phyloP scores from a whole-genome alignment of 2,888 invertebrate species.

The Hydroisotoma schaefferi region DNA sequence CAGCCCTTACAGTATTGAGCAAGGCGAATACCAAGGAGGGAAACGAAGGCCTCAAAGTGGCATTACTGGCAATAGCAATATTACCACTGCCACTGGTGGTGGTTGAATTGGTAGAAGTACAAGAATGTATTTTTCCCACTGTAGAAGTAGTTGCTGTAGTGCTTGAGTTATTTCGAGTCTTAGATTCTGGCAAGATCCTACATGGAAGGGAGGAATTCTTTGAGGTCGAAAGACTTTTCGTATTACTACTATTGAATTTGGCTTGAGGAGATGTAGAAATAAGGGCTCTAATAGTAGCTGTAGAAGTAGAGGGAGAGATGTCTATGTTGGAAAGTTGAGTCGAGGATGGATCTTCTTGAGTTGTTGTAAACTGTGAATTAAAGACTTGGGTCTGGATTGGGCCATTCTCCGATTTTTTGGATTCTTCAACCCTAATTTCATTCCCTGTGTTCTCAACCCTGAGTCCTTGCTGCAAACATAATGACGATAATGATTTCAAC shows the following conservation, averaged over 20 bases:
- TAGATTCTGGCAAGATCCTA: too few species aligned
- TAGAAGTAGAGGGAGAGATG: not conserved
- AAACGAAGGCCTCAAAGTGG: conserved; percentile 2
- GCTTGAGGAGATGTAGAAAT: not conserved
- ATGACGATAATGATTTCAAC: too few species aligned
- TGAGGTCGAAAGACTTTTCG: too few species aligned
- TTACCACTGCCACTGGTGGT: not conserved
- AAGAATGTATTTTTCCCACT: too few species aligned
- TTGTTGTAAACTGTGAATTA: not conserved
- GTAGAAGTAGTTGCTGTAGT: too few species aligned
- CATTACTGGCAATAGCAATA: not conserved
- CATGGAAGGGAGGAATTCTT: too few species aligned
- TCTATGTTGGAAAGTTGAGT: not conserved
- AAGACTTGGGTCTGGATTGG: not conserved
- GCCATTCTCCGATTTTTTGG: not conserved
- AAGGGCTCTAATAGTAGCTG: not conserved
- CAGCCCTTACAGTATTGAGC: conserved; percentile 11
- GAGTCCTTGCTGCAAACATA: too few species aligned
- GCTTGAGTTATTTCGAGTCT: too few species aligned
- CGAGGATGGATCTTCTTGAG: not conserved
- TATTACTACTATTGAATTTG: conserved; percentile 4
- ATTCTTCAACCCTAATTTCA: conserved; percentile 1
- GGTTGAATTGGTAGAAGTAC: too few species aligned
- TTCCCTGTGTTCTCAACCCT: too few species aligned
- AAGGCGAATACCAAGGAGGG: conserved; percentile 11